Evolutionary conservation across 2,888 invertebrate species (phyloP).

Genomic region (Diadegma fenestrale): DNA sequence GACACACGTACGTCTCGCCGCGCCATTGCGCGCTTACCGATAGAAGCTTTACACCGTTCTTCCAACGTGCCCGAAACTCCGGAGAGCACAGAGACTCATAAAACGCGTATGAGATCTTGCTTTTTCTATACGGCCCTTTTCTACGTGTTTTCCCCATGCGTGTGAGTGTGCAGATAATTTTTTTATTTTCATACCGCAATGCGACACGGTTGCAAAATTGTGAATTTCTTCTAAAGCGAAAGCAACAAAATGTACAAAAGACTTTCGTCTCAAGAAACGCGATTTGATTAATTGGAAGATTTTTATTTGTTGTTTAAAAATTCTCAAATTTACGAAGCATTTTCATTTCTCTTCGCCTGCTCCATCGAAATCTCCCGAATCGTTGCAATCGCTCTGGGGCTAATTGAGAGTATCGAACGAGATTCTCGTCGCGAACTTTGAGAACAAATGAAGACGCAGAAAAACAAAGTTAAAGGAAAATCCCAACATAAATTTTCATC

Average conservation of each 20-base stretch:
- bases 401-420: background rate
- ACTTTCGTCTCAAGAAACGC: background rate
- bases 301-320: background rate
- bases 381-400: too few species aligned
- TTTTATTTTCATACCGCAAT: conserved; percentile 48
- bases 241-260: background rate
- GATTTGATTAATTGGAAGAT: background rate
- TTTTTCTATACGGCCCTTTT: conserved; percentile 2
- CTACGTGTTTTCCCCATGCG: background rate
- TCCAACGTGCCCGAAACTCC: conserved; percentile 61
- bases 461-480: conserved; percentile 1
- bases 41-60: conserved; percentile 76
- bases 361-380: background rate
- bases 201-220: conserved; percentile 40
- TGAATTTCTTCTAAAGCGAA: background rate
- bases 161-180: background rate
- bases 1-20: conserved; percentile 41
- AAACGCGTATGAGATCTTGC: conserved; percentile 56
- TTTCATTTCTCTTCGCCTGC: background rate
- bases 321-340: background rate
- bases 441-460: conserved; percentile 7
- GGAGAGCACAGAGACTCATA: conserved; percentile 35
- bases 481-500: conserved; percentile 33
- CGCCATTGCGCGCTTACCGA: conserved; percentile 71
- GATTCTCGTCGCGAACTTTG: conserved; percentile 2